phyloP scores from a whole-genome alignment of 2,888 invertebrate genomes.

The Agrochola lychnidis region DNA sequence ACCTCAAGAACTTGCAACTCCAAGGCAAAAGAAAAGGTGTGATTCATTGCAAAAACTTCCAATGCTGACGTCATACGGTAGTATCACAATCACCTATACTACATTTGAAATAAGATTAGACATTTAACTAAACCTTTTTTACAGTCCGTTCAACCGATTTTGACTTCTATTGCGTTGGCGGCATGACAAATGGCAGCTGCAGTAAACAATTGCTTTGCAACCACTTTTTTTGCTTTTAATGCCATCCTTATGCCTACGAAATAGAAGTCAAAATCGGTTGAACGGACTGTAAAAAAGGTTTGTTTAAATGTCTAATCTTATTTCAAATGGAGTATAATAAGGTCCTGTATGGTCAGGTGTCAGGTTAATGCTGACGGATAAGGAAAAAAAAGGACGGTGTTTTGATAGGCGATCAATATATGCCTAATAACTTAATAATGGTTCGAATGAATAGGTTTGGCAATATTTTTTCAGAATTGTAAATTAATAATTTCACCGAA shows the following conservation, averaged over 20 bases:
- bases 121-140: too few relatives aligned
- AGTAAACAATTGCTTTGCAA: too few relatives aligned
- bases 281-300: too few relatives aligned
- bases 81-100: constrained; percentile 1
- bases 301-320: too few relatives aligned
- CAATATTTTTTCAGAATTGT: background rate
- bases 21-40: constrained; percentile 38
- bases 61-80: constrained; percentile 43
- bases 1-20: background rate
- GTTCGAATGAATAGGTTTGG: background rate
- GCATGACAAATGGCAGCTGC: too few relatives aligned
- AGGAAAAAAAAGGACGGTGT: background rate
- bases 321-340: too few relatives aligned
- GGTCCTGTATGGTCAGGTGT: background rate
- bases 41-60: constrained; percentile 36
- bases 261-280: too few relatives aligned
- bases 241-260: too few relatives aligned
- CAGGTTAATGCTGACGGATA: background rate
- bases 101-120: too few relatives aligned
- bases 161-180: too few relatives aligned
- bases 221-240: too few relatives aligned
- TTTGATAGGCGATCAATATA: background rate
- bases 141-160: too few relatives aligned
- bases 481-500: background rate
- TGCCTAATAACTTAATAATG: background rate